phyloP scores from a whole-genome alignment of 1,140 invertebrate genomes.

The Apis laboriosa region DNA sequence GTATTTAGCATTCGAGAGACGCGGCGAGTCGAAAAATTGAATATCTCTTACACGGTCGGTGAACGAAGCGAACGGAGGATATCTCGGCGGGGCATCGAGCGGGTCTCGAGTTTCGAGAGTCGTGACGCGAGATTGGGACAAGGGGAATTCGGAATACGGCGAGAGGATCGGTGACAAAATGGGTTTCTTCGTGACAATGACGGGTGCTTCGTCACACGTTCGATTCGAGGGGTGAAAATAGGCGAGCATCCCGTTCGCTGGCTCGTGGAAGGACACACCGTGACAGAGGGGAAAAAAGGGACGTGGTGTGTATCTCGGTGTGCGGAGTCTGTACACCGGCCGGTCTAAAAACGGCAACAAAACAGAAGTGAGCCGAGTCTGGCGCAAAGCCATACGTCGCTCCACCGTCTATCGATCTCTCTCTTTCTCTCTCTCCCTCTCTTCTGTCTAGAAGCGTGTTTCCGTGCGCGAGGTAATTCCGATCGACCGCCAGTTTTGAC shows the following conservation, averaged over 20 bases:
- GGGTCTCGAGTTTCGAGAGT: background rate
- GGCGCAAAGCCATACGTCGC: conserved; percentile 55
- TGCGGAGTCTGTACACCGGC: background rate
- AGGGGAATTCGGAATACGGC: conserved; percentile 27
- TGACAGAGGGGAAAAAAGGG: background rate
- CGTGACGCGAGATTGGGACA: conserved; percentile 9
- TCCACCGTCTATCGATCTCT: conserved; percentile 50
- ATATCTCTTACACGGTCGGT: background rate
- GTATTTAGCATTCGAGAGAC: background rate
- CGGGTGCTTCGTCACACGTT: conserved; percentile 44
- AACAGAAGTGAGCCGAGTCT: conserved; percentile 44
- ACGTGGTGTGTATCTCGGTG: background rate
- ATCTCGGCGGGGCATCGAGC: background rate
- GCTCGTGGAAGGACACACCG: background rate
- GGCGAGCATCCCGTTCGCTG: background rate
- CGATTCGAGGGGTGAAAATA: conserved; percentile 51
- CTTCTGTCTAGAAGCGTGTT: background rate
- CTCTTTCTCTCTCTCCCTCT: background rate
- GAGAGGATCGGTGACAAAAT: conserved; percentile 42
- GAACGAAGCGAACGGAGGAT: background rate
- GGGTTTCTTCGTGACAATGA: conserved; percentile 34
- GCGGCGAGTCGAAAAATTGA: background rate
- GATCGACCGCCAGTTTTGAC: background rate
- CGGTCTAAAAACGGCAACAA: conserved; percentile 53
- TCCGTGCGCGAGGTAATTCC: conserved; percentile 25